A percentile compares a stretch with the other conserved stretches of the same genome.
phyloP scores from a whole-genome alignment of 1,140 invertebrate genomes.

The Diplogasteroides magnus region DNA sequence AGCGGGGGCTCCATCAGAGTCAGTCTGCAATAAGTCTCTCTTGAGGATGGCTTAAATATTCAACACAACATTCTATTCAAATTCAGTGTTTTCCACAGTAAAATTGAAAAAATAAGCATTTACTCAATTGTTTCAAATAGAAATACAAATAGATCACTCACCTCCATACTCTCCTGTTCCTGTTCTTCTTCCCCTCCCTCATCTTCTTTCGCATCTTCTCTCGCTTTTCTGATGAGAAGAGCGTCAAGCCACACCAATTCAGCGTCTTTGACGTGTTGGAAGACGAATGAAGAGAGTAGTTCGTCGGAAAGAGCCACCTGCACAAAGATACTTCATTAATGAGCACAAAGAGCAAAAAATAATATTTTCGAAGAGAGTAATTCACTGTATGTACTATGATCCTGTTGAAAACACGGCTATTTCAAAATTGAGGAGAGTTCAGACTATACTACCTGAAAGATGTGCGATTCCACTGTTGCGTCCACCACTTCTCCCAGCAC shows the following conservation, averaged over 20 bases:
- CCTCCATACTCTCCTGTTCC: slow-evolving; percentile 14
- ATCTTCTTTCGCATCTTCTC: slow-evolving; percentile 19
- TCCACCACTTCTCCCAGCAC: slow-evolving; percentile 78
- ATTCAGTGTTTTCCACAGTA: too few species aligned
- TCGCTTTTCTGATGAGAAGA: slow-evolving; percentile 22
- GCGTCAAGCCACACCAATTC: slow-evolving; percentile 88
- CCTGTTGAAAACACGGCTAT: too few species aligned
- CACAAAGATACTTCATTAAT: neutral
- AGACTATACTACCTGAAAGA: slow-evolving; percentile 94
- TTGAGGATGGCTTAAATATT: too few species aligned
- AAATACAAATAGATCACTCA: too few species aligned
- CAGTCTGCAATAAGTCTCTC: too few species aligned
- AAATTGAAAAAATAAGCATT: too few species aligned
- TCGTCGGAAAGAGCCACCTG: neutral
- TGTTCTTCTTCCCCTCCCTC: slow-evolving; percentile 24
- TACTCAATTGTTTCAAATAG: too few species aligned
- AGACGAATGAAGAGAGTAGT: neutral
- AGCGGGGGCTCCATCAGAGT: neutral
- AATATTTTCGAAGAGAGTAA: neutral
- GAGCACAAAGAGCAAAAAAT: neutral
- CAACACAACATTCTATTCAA: too few species aligned
- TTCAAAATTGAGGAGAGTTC: too few species aligned
- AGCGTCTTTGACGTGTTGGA: slow-evolving; percentile 62
- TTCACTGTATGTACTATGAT: too few species aligned
- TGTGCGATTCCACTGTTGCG: slow-evolving; percentile 93